Evolutionary conservation across 2,797 vertebrate species (phyloP).

Genomic region (Enoplosus armatus): DNA sequence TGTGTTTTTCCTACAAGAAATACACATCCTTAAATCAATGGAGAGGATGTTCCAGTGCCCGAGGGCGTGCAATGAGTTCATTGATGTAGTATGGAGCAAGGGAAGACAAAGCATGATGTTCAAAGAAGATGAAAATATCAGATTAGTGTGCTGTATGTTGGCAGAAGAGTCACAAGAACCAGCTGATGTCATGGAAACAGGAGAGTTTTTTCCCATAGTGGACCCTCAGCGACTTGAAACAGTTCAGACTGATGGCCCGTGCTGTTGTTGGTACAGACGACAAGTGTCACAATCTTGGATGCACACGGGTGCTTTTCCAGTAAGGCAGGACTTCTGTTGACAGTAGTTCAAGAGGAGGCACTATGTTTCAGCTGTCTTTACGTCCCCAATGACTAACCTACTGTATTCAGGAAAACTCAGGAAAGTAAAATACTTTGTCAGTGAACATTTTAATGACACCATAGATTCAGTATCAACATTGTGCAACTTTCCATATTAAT

Average conservation of each 20-base stretch:
- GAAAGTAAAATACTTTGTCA: not conserved
- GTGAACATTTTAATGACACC: not conserved
- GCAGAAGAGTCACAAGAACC: not conserved
- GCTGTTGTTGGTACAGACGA: not conserved
- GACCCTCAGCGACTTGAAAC: not conserved
- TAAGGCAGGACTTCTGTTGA: not conserved
- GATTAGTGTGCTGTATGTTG: not conserved
- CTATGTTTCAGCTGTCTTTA: conserved; percentile 6
- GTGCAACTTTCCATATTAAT: not conserved
- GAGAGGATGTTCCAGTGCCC: not conserved
- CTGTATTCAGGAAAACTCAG: not conserved
- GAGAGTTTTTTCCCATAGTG: not conserved
- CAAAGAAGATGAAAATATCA: not conserved
- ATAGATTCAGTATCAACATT: not conserved
- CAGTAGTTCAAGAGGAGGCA: not conserved
- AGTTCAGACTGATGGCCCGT: not conserved
- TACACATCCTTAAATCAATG: not conserved
- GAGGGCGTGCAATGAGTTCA: no score
- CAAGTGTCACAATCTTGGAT: not conserved
- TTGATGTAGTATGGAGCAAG: no score
- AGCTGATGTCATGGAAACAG: not conserved
- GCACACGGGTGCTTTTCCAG: not conserved
- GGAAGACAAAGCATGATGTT: not conserved
- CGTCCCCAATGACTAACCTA: not conserved
- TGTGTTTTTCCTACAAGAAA: not conserved